These are phyloP conservation scores for Metellina segmentata DNA, from an alignment of 2,888 invertebrate species.

Conservation along the genomic window DNA sequence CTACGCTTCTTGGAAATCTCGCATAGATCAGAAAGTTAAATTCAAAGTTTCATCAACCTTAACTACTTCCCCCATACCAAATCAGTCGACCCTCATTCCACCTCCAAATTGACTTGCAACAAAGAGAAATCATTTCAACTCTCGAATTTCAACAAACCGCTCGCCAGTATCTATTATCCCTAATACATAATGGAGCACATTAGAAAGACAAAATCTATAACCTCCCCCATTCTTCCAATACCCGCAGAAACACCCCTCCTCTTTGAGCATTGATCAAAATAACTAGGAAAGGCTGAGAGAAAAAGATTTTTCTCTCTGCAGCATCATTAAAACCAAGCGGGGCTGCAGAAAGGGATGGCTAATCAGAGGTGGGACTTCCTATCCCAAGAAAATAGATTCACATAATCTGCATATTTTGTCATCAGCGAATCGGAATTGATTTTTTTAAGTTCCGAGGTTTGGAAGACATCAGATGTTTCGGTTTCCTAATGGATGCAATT, in stretches of 20 bases:
- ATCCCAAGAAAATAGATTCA: slow-evolving; percentile 46
- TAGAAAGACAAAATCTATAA: slow-evolving; percentile 48
- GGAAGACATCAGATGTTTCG: slow-evolving; percentile 70
- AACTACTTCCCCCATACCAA: no score
- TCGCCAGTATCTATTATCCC: background rate
- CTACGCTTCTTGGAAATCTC: no score
- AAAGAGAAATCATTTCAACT: background rate
- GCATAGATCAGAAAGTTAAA: no score
- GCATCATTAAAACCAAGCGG: slow-evolving; percentile 8
- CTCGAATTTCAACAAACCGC: background rate
- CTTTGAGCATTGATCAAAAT: slow-evolving; percentile 32
- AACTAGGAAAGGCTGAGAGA: background rate
- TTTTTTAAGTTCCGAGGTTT: slow-evolving; percentile 29
- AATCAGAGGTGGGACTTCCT: slow-evolving; percentile 56
- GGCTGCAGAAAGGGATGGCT: slow-evolving; percentile 53
- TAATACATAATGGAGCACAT: slow-evolving; percentile 49
- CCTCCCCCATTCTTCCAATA: background rate
- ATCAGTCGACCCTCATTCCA: no score
- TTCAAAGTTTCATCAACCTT: no score
- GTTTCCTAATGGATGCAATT: slow-evolving; percentile 57
- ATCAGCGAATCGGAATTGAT: slow-evolving; percentile 70
- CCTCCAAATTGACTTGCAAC: background rate
- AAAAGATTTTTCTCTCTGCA: background rate
- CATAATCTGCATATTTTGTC: slow-evolving; percentile 75
- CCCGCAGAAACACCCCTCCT: background rate